Base-by-base conservation (phyloP, 2,113 vertebrate species). In the Zosterops japonicus region DNA sequence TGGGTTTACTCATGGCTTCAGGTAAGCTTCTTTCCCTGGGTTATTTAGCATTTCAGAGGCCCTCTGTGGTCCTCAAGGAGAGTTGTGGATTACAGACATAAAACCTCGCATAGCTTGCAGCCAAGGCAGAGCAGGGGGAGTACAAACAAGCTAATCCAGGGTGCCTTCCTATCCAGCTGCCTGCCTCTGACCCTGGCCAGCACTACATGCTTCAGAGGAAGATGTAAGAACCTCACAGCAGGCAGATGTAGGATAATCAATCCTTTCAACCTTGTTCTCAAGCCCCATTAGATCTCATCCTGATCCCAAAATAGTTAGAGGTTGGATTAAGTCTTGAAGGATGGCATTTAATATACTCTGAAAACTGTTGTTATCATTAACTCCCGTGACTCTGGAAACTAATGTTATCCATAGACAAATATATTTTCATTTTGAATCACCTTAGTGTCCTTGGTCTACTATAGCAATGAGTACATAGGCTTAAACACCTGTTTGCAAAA, bases 21-120 rank as follows among this genome's bases (percentile, higher is more conserved):
- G 96, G 96, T 97, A 97, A 97, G 93, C 96, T 94, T 76, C 92
- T 97, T 96, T 95, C 59, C 79, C 69, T 77, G 22, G 78, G 50
- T 69, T 95, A 76, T 87, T 96, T 95, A 96, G 92, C 94, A 96
- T 95, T 94, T 94, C 90, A 93, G 96, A 94, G 63, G 90, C 68
- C 53, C 78, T 93, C 77, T 68, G 47, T 87, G 95, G 28, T 95
- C 83, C 93, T 95, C 56, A 83, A 95, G 94, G 91, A 89, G 70
- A 94, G 55, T 63, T 93, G 57, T 88, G 96, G 96, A 95, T 92
- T 96, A 96, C 55, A 90, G 63, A 47, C 75, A 77, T 91, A 94
- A 91, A 93, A 75, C 90, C 89, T 83, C 63, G 42, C 84, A 76
- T 85, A 96, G 89, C 55, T 92, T 85, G 63, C 72, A 96, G 94